Conservation (phyloP, 2,797 vertebrate genomes). For the Coregonus sp. region DNA sequence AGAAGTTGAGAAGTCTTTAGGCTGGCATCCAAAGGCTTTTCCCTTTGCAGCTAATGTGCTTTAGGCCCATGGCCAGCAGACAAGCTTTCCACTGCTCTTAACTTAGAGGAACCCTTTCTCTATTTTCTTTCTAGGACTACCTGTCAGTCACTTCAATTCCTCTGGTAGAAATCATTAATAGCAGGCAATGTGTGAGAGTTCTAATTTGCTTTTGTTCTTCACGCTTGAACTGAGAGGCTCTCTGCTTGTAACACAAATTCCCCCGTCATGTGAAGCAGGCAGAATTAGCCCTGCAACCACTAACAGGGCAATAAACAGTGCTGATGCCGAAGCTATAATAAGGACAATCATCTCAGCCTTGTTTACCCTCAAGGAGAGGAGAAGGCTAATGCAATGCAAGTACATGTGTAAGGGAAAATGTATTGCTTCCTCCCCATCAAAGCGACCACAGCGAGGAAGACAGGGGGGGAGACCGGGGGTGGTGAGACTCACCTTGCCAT, state of each 20-base stretch:
- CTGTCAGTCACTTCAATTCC: constrained; percentile 79
- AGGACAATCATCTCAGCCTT: constrained; percentile 69
- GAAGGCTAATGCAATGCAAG: constrained; percentile 42
- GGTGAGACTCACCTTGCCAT: constrained; percentile 75
- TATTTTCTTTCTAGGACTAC: constrained; percentile 61
- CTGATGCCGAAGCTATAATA: background rate
- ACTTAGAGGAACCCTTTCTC: constrained; percentile 66
- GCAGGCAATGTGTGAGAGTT: constrained; percentile 50
- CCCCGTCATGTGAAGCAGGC: constrained; percentile 72
- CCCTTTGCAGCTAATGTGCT: constrained; percentile 76
- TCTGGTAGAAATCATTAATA: constrained; percentile 81
- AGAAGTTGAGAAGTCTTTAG: constrained; percentile 68
- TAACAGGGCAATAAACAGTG: constrained; percentile 4
- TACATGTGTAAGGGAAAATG: constrained; percentile 51
- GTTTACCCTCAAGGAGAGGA: constrained; percentile 67
- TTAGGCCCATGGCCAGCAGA: constrained; percentile 73
- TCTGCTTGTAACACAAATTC: constrained; percentile 75
- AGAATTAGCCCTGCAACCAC: constrained; percentile 52
- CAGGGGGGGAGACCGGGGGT: background rate
- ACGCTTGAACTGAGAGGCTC: constrained; percentile 75
- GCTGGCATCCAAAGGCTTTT: constrained; percentile 73
- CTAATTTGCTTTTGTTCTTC: constrained; percentile 66
- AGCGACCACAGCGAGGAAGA: background rate
- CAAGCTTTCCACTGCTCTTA: constrained; percentile 69
- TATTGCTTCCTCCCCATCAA: background rate